These are phyloP conservation scores for Tetramorium alpestre DNA, from an alignment of 1,140 invertebrate species.

Conservation along the genomic window DNA sequence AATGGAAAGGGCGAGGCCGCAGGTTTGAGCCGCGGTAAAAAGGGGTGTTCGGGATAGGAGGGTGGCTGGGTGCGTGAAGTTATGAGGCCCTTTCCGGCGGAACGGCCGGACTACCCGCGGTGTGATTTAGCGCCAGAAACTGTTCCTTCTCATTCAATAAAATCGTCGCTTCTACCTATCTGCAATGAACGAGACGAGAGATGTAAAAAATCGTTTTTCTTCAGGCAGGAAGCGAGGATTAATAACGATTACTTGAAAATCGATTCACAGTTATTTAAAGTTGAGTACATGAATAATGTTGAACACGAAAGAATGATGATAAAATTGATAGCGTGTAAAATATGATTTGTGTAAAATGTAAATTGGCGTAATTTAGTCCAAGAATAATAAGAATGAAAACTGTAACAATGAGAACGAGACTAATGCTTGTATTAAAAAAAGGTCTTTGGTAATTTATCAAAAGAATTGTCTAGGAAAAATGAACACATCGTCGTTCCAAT, in stretches of 20 bases:
- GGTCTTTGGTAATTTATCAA: not conserved
- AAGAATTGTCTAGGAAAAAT: not conserved
- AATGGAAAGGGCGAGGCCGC: constrained; percentile 76
- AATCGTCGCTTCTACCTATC: constrained; percentile 71
- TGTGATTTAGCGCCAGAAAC: constrained; percentile 77
- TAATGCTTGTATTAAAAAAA: not conserved
- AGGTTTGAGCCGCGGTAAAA: constrained; percentile 69
- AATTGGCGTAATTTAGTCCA: not conserved
- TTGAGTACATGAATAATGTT: not conserved
- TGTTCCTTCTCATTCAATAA: constrained; percentile 78
- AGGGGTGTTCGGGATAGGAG: constrained; percentile 57
- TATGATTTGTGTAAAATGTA: not conserved
- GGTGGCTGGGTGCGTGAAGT: constrained; percentile 75
- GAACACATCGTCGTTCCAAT: not conserved
- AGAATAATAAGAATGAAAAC: not conserved
- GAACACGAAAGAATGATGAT: not conserved
- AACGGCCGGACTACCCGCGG: constrained; percentile 76
- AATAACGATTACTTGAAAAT: constrained; percentile 16
- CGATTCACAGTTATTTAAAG: not conserved
- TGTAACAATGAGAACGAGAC: not conserved
- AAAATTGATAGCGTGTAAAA: not conserved
- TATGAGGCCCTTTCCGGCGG: constrained; percentile 79
- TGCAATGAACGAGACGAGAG: constrained; percentile 11
- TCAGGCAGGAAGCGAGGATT: not conserved
- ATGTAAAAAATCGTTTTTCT: not conserved